Evolutionary conservation across 2,113 vertebrate genomes (phyloP).

Genomic region (Hydrolagus affinis): DNA sequence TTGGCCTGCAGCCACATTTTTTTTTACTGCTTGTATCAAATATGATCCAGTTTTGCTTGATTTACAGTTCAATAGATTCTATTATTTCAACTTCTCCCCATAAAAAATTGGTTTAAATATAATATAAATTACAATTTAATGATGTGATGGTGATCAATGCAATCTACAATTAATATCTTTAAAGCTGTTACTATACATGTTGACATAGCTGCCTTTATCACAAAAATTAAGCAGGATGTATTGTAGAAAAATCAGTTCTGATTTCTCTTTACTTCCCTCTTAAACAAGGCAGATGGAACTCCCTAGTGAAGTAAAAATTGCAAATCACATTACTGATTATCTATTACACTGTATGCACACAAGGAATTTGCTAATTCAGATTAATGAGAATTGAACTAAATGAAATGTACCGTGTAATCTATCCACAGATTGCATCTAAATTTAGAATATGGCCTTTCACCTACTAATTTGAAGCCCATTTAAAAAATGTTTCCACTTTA

Average conservation of each 20-base stretch:
- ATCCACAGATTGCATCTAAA: neutral
- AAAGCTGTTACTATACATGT: neutral
- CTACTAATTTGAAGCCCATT: conserved; percentile 1
- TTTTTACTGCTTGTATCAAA: too few species aligned
- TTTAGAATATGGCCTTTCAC: conserved; percentile 25
- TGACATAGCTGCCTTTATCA: neutral
- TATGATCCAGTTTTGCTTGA: too few species aligned
- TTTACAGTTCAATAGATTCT: too few species aligned
- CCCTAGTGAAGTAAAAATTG: neutral
- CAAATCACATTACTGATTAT: neutral
- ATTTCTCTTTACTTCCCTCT: neutral
- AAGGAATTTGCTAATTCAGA: conserved; percentile 18
- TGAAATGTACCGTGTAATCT: conserved; percentile 12
- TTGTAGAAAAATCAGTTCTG: neutral
- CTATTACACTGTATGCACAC: neutral
- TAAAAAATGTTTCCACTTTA: neutral
- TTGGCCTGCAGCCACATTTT: too few species aligned
- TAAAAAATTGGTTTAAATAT: too few species aligned
- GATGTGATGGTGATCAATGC: too few species aligned
- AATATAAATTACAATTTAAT: too few species aligned
- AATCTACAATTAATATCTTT: too few species aligned
- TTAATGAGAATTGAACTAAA: conserved; percentile 25
- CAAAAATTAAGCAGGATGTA: neutral
- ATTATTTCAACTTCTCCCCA: too few species aligned
- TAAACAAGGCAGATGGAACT: neutral